Conservation (phyloP, 2,888 invertebrate species). For the Cetonia aurata region DNA sequence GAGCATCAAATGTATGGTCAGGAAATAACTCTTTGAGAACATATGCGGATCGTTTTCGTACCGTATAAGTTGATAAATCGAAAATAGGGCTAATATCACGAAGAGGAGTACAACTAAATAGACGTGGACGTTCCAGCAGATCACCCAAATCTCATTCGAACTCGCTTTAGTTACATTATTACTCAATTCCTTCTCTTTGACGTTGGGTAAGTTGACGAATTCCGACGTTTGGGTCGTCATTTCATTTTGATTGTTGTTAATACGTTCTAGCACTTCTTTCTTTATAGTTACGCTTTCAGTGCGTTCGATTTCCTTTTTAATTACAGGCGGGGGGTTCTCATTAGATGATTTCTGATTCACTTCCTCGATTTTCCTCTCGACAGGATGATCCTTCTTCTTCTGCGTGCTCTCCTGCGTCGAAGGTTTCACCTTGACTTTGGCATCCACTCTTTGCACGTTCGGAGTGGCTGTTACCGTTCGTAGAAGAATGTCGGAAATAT, state of each 20-base stretch:
- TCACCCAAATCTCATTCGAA: slow-evolving; percentile 76
- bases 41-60: slow-evolving; percentile 89
- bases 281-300: slow-evolving; percentile 63
- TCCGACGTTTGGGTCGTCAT: slow-evolving; percentile 63
- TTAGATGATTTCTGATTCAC: slow-evolving; percentile 8
- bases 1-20: slow-evolving; percentile 85
- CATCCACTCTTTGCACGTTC: slow-evolving; percentile 55
- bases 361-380: slow-evolving; percentile 33
- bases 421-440: slow-evolving; percentile 58
- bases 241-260: slow-evolving; percentile 55
- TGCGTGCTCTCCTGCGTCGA: slow-evolving; percentile 47
- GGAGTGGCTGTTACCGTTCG: slow-evolving; percentile 75
- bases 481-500: slow-evolving; percentile 82
- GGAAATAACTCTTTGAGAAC: slow-evolving; percentile 88
- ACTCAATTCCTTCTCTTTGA: slow-evolving; percentile 64
- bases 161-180: slow-evolving; percentile 62
- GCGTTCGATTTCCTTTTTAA: slow-evolving; percentile 55
- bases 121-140: slow-evolving; percentile 93
- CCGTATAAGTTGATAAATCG: slow-evolving; percentile 87
- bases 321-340: slow-evolving; percentile 51
- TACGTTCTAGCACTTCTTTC: slow-evolving; percentile 56
- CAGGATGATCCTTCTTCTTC: slow-evolving; percentile 26
- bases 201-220: slow-evolving; percentile 73
- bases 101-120: slow-evolving; percentile 89
- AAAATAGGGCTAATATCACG: slow-evolving; percentile 85